A percentile compares a stretch with the other conserved stretches of the same genome.
These are phyloP conservation scores for Oceanites oceanicus DNA, from an alignment of 2,113 vertebrate species.

Conservation along the genomic window DNA sequence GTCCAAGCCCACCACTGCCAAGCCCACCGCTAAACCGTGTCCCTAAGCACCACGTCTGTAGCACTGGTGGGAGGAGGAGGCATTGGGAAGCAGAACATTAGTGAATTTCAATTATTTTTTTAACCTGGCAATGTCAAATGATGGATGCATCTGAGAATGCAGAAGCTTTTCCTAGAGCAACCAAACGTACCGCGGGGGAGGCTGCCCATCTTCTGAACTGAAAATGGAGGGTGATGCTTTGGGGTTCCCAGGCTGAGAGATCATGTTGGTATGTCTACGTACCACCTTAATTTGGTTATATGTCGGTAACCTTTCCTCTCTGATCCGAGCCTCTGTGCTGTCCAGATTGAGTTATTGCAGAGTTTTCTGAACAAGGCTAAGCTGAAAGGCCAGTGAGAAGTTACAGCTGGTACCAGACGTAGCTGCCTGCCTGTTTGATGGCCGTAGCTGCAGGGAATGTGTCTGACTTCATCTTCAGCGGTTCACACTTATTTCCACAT, in stretches of 20 bases:
- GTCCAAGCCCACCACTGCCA: background rate
- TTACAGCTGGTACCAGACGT: background rate
- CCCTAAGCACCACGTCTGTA: rapidly evolving
- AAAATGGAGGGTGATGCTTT: background rate
- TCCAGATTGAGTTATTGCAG: background rate
- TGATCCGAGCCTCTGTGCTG: background rate
- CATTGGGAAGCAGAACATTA: background rate
- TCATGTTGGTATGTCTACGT: background rate
- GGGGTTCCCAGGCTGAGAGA: background rate
- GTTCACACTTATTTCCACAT: background rate
- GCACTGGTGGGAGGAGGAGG: background rate
- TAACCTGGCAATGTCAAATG: background rate
- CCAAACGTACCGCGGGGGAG: rapidly evolving
- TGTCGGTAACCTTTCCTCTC: background rate
- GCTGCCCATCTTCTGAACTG: background rate
- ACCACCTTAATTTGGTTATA: background rate
- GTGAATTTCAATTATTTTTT: background rate
- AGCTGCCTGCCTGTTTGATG: background rate
- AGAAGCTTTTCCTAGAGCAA: background rate
- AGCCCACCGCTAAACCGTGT: background rate
- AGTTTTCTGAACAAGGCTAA: background rate
- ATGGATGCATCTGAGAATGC: background rate
- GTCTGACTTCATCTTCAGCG: background rate
- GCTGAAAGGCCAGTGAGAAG: background rate
- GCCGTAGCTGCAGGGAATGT: background rate